Percentiles rank a stretch among this genome's conserved stretches.
These are phyloP conservation scores for Cynoglossus semilaevis DNA, from an alignment of 2,113 vertebrate genomes.

Conservation along the genomic window DNA sequence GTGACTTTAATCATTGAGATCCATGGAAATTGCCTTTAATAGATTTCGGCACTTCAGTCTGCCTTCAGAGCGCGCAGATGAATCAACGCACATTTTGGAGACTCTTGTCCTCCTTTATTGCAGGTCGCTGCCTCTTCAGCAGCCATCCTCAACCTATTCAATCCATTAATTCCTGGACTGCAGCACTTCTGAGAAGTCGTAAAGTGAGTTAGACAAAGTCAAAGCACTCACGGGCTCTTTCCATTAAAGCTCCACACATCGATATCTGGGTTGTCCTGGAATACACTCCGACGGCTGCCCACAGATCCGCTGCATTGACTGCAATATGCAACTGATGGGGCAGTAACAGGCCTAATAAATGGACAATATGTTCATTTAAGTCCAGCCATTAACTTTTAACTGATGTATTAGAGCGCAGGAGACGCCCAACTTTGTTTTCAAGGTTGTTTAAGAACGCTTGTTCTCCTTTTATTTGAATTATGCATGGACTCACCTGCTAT, in stretches of 20 bases:
- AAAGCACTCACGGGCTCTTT: slow-evolving; percentile 58
- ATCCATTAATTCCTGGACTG: slow-evolving; percentile 63
- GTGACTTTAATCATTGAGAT: slow-evolving; percentile 40
- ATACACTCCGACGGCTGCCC: slow-evolving; percentile 19
- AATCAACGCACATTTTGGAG: slow-evolving; percentile 37
- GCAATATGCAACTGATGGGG: slow-evolving; percentile 21
- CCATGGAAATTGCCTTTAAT: slow-evolving; percentile 18
- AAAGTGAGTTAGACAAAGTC: slow-evolving; percentile 63
- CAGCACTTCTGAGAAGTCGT: slow-evolving; percentile 68
- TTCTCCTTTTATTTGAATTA: slow-evolving; percentile 52
- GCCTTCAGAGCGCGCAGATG: slow-evolving; percentile 11
- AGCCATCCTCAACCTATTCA: slow-evolving; percentile 42
- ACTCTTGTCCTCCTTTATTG: slow-evolving; percentile 52
- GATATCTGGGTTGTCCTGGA: slow-evolving; percentile 49
- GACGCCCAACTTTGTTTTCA: slow-evolving; percentile 61
- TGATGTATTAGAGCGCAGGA: slow-evolving; percentile 40
- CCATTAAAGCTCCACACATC: slow-evolving; percentile 63
- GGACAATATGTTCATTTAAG: slow-evolving; percentile 58
- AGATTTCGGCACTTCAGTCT: slow-evolving; percentile 33
- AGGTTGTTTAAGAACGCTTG: slow-evolving; percentile 72
- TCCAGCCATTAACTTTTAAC: slow-evolving; percentile 65
- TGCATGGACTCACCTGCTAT: slow-evolving; percentile 38
- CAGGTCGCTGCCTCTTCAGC: slow-evolving; percentile 59
- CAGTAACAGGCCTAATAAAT: slow-evolving; percentile 64
- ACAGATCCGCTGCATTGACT: slow-evolving; percentile 29